phyloP scores from a whole-genome alignment of 2,888 invertebrate genomes.

The Euproctis similis region DNA sequence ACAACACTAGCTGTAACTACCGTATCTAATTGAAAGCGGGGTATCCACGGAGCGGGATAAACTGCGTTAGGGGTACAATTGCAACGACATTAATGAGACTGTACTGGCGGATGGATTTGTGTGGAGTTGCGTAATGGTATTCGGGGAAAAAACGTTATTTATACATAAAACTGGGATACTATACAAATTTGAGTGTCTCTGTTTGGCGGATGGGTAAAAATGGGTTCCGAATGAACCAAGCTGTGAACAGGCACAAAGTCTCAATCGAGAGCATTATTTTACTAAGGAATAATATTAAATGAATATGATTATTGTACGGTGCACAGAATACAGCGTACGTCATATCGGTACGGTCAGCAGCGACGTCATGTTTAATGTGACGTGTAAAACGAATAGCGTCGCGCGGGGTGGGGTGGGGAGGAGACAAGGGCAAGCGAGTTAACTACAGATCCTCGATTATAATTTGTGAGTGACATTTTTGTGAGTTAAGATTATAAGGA shows the following conservation, averaged over 20 bases:
- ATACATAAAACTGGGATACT: too few species aligned
- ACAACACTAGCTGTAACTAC: constrained; percentile 19
- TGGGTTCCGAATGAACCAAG: too few species aligned
- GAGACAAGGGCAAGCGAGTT: not conserved
- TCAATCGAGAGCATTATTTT: too few species aligned
- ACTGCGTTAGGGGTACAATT: constrained; percentile 13
- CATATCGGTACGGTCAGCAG: constrained; percentile 38
- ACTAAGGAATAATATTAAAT: constrained; percentile 13
- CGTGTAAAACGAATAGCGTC: constrained; percentile 46
- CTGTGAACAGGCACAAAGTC: too few species aligned
- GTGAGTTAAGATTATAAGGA: too few species aligned
- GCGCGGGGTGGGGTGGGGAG: constrained; percentile 8
- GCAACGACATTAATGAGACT: constrained; percentile 16
- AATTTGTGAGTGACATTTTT: not conserved
- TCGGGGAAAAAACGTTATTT: too few species aligned
- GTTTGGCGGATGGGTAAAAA: too few species aligned
- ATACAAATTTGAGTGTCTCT: too few species aligned
- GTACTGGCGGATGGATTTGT: constrained; percentile 4
- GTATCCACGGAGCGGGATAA: constrained; percentile 21
- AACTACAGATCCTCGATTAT: constrained; percentile 2
- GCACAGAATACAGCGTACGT: constrained; percentile 6
- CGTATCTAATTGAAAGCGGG: constrained; percentile 35
- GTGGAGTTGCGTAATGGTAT: not conserved
- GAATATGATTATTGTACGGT: constrained; percentile 14
- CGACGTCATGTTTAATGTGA: constrained; percentile 47